Conservation (phyloP, 2,113 vertebrate species). For the Callithrix jacchus region DNA sequence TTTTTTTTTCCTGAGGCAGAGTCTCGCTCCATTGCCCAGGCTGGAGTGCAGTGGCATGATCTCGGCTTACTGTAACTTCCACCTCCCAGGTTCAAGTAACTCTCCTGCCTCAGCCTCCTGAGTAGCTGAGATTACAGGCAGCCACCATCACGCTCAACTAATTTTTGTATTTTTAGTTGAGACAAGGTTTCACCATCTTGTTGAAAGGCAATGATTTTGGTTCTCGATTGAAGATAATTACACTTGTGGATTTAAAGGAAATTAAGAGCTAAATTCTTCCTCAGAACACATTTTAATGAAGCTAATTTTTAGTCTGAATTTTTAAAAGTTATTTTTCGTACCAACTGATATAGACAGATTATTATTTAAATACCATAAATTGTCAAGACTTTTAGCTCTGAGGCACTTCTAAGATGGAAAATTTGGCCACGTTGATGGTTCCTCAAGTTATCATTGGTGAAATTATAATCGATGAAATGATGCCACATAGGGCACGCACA, state of each 20-base stretch:
- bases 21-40: no score
- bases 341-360: background rate
- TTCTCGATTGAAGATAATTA: background rate
- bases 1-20: background rate
- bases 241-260: background rate
- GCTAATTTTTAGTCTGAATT: background rate
- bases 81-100: no score
- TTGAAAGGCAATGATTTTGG: background rate
- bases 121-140: no score
- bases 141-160: accelerated
- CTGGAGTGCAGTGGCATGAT: no score
- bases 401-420: background rate
- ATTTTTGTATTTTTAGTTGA: no score
- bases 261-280: background rate
- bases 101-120: no score
- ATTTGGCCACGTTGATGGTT: background rate
- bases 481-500: no score
- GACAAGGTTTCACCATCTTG: no score
- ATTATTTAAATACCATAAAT: background rate
- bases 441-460: background rate
- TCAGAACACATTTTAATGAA: background rate
- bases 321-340: background rate
- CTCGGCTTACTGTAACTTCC: no score
- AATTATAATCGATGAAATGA: background rate
- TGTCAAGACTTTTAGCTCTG: background rate